A percentile compares a stretch with the other conserved stretches of the same genome.
These are phyloP conservation scores for Phyllostomus hastatus DNA, from an alignment of 2,113 vertebrate species.

Conservation along the genomic window DNA sequence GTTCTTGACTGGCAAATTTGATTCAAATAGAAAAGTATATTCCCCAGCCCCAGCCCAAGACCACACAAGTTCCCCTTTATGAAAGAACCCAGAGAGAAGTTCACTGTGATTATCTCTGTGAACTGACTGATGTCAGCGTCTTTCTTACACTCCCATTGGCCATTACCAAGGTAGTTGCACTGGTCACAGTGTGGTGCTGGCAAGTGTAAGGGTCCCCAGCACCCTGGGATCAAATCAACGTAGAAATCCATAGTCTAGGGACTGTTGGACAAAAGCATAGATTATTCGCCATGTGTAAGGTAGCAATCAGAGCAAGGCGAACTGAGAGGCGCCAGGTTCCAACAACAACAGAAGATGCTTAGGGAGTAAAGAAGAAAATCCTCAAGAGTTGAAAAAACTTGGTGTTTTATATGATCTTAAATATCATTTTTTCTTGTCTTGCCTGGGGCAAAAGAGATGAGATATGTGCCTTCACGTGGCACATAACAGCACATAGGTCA, in stretches of 20 bases:
- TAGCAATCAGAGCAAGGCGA: neutral
- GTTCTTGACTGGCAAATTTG: neutral
- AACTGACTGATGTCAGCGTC: neutral
- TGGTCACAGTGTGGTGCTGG: neutral
- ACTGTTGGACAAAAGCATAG: neutral
- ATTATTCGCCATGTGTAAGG: neutral
- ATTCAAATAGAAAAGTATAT: neutral
- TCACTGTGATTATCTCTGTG: neutral
- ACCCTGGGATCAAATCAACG: neutral
- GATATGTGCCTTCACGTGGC: neutral
- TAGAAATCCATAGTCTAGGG: neutral
- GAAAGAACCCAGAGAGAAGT: neutral
- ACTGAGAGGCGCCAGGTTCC: neutral
- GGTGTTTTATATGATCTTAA: slow-evolving; percentile 1
- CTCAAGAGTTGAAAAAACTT: neutral
- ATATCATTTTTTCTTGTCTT: slow-evolving; percentile 20
- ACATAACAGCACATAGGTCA: neutral
- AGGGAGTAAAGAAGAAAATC: neutral
- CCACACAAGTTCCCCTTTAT: neutral
- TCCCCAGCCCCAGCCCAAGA: neutral
- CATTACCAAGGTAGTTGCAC: rapidly evolving
- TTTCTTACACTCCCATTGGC: neutral
- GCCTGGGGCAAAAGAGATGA: slow-evolving; percentile 38
- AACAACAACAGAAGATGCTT: neutral
- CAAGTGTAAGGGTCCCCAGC: neutral